Percentiles rank a stretch among this genome's conserved stretches.
These are phyloP conservation scores for Anhinga rufa DNA, from an alignment of 2,113 vertebrate species.

Conservation along the genomic window DNA sequence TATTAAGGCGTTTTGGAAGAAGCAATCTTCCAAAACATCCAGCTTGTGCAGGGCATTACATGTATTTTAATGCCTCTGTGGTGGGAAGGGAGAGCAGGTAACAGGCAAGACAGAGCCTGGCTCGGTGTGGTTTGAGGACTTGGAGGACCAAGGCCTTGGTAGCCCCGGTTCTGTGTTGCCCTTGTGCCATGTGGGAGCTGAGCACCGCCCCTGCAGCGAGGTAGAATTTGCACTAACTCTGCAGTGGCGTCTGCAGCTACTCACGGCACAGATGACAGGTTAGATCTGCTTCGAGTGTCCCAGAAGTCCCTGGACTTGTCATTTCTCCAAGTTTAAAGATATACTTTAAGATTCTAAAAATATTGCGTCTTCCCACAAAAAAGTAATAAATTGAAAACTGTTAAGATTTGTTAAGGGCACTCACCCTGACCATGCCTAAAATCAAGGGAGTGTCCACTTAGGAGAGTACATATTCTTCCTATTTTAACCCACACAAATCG, in stretches of 20 bases:
- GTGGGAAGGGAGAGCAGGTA: background rate
- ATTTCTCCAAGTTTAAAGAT: conserved; percentile 45
- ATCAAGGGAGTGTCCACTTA: conserved; percentile 47
- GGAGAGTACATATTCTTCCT: conserved; percentile 26
- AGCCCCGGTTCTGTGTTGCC: rapidly evolving
- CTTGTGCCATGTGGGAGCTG: background rate
- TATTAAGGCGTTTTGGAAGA: background rate
- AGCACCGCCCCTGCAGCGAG: background rate
- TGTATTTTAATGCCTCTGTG: background rate
- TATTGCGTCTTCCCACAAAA: background rate
- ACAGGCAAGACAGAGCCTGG: background rate
- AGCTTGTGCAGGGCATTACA: rapidly evolving
- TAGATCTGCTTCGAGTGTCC: conserved; percentile 39
- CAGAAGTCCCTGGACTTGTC: conserved; percentile 40
- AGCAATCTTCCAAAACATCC: background rate
- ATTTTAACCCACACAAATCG: conserved; percentile 24
- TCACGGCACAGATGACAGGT: conserved; percentile 7
- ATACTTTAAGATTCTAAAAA: conserved; percentile 17
- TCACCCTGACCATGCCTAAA: background rate
- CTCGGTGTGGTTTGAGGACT: background rate
- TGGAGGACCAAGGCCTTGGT: background rate
- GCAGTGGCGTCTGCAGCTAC: background rate
- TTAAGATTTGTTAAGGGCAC: background rate
- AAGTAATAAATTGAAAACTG: background rate
- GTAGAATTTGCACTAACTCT: background rate